Conservation (phyloP, 2,888 invertebrate species). For the Stenodera caucasica region DNA sequence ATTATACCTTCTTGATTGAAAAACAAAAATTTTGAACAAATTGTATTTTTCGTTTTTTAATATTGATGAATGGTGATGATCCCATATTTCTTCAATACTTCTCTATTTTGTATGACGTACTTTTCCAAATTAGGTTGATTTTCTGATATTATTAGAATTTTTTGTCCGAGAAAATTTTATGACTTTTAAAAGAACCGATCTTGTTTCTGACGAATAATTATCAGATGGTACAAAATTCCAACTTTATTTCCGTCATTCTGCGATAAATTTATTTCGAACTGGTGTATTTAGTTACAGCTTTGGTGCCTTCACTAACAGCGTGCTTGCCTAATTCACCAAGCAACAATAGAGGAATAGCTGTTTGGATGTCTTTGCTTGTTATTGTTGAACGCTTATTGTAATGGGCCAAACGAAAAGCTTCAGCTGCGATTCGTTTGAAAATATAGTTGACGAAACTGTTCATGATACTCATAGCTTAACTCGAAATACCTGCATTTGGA, state of each 20-base stretch:
- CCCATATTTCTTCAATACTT: too few species aligned
- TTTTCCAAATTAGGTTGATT: too few species aligned
- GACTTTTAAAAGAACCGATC: background rate
- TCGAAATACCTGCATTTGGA: slow-evolving; percentile 66
- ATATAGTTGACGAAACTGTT: slow-evolving; percentile 55
- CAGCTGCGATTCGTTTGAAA: slow-evolving; percentile 42
- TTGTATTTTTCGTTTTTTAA: too few species aligned
- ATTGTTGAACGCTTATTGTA: background rate
- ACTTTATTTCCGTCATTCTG: background rate
- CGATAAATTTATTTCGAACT: slow-evolving; percentile 37
- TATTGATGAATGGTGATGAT: too few species aligned
- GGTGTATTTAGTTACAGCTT: slow-evolving; percentile 56
- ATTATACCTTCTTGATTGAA: too few species aligned
- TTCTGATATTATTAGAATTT: background rate
- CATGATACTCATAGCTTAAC: slow-evolving; percentile 73
- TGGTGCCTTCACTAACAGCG: slow-evolving; percentile 52
- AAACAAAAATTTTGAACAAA: too few species aligned
- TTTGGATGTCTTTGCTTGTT: background rate
- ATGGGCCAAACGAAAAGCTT: background rate
- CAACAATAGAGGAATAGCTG: slow-evolving; percentile 59
- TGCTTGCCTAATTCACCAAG: slow-evolving; percentile 75
- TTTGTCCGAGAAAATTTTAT: background rate
- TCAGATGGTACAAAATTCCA: background rate
- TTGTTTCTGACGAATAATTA: background rate
- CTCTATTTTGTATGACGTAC: too few species aligned